Base-by-base conservation (phyloP, 1,140 invertebrate species). In the Geopemphigus sp. region DNA sequence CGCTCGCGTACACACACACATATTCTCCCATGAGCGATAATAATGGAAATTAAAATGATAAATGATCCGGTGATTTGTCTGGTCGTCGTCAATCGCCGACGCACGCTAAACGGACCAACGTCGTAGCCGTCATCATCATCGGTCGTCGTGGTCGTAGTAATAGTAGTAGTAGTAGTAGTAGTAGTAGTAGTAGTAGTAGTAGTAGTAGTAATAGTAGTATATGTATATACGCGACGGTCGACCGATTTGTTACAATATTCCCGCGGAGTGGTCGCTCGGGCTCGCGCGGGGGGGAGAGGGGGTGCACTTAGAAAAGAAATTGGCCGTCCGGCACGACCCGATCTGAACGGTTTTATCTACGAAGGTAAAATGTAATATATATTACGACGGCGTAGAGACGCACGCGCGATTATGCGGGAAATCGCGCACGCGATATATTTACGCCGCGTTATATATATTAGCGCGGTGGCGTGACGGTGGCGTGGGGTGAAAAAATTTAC, bases 21-120 rank as follows among this genome's bases (percentile, higher is more conserved):
- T 32, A 50, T 15, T 15, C 14, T 17, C 68, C 24, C 66, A 26
- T 14, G 24, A 45, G 24, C 24, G 47, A 72, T 72, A 72, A 72
- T 72, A 72, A 72, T 72, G 26, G 24, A 72, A 72, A 72, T 54
- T 72, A 72, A 72, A 72, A 72, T 72, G 68, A 72, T 72, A 72
- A 72, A 72, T 72, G 68, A 72, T 72, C 68, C 10, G 29, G 68
- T 54, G 68, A 72, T 72, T 72, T 72, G 68, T 72, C 68, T 72
- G 24, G 50, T 72, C 47, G 68, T 29, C 17, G 68, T 72, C 68
- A 47, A 72, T 72, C 24, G 17, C 17, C 47, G 50, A 54, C 68
- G 45, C 39, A 47, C 66, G 66, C 45, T 72, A 54, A 72, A 72
- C 47, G 68, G 68, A 54, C 47, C 24, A 24, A 15, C 68, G 24